Base-by-base conservation (phyloP, 2,888 invertebrate genomes). In the Tetragonula carbonaria region DNA sequence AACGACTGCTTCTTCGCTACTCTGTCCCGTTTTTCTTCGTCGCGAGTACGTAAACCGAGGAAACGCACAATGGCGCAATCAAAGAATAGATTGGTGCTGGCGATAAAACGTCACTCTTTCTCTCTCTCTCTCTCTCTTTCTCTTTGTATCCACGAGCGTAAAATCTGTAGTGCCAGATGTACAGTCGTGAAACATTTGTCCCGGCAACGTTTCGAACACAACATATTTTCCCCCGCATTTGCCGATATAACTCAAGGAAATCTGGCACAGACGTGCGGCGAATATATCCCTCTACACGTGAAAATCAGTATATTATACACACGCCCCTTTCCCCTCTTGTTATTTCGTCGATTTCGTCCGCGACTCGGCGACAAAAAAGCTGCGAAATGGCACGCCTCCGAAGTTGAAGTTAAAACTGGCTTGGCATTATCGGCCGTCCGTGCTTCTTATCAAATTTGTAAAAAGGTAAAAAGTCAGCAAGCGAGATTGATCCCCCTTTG, bases 181-280 rank as follows among this genome's bases (percentile, higher is more conserved):
- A 82, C 59, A 71, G 28, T 33, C 70, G 70, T 62, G 74, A 73
- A 83, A 82, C 76, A 83, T 82, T 82, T 83, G 83, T 83, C 68
- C 77, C n/a, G n/a, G 72, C n/a, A 73, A 50, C 83, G 67, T 83
- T 76, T n/a, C 77, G 84, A 84, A 74, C 73, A n/a, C 84, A 68
- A 67, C 84, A 63, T 74, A 79, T 84, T 84, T 84, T 79, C 84
- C 84, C 57, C 59, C 18, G 67, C 85, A 74, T 84, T 84, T 82
- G 84, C 74, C 79, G 84, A 75, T 84, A 83, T 84, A 84, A 84
- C 85, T 79, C 84, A 78, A 79, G 84, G 66, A 84, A 84, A 84
- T 78, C 84, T 84, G 84, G 78, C 74, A 79, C 84, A 62, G 59
- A 84, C 84, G 84, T 84, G 84, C 66, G 65, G 33, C 79, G 79